A percentile compares a stretch with the other conserved stretches of the same genome.
phyloP scores from a whole-genome alignment of 1,140 invertebrate genomes.

The Coelopa frigida region DNA sequence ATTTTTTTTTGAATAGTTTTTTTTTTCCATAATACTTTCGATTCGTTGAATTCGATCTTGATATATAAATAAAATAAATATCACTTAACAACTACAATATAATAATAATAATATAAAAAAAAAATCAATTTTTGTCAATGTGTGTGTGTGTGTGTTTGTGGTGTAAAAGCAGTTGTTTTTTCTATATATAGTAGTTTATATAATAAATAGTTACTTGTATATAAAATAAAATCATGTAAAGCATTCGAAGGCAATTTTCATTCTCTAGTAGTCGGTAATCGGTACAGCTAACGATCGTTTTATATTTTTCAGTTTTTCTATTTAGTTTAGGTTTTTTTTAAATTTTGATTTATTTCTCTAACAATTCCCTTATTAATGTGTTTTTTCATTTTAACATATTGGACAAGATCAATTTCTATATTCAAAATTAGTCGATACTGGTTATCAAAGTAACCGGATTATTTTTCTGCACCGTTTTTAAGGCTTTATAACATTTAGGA shows the following conservation, averaged over 20 bases:
- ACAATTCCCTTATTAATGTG: too few species aligned
- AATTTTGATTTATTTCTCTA: too few species aligned
- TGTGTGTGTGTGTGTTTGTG: neutral
- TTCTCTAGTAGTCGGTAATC: neutral
- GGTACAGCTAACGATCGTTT: too few species aligned
- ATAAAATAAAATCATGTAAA: conserved; percentile 1
- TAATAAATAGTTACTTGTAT: neutral
- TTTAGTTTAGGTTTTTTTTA: too few species aligned
- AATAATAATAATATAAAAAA: neutral
- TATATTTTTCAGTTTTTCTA: too few species aligned
- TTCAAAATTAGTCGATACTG: too few species aligned
- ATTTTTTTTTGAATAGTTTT: conserved; percentile 1
- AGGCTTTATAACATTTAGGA: too few species aligned
- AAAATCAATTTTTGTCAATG: neutral
- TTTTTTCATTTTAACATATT: too few species aligned
- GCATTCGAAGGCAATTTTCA: conserved; percentile 11
- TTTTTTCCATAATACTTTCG: neutral
- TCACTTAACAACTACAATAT: neutral
- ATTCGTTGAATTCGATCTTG: neutral
- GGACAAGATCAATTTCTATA: too few species aligned
- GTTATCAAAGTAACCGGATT: too few species aligned
- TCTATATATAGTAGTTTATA: neutral
- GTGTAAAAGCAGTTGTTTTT: neutral
- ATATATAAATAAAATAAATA: conserved; percentile 7
- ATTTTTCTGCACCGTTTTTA: too few species aligned